Base-by-base conservation (phyloP, 1,140 invertebrate genomes). In the Melipona quadrifasciata region DNA sequence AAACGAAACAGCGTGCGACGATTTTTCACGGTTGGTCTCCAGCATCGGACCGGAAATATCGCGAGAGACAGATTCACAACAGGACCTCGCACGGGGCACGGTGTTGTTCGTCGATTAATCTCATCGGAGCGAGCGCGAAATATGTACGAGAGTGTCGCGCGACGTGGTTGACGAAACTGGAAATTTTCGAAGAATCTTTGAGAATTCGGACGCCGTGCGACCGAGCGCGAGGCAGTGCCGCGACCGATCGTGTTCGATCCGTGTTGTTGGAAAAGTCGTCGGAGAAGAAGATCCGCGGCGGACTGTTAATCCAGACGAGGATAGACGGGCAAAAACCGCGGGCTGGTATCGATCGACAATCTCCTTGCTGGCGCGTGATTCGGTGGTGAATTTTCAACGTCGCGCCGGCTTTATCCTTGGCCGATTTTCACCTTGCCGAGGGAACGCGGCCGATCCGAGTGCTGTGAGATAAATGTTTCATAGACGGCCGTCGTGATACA, bases 401-500 rank as follows among this genome's bases (percentile, higher is more conserved):
- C 31, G 65, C 31, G 10, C 24, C 31, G 65, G 16, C 21, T 19
- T 68, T 68, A 34, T 39, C 34, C 11, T 5, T 21, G 21, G 80
- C 5, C 65, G 76, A 78, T 79, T 87, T 64, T 64, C 17, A 65
- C 64, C 39, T 47, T 47, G 8, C 8, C 39, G 39, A 27, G 61
- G 71, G 55, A 71, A 47, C 27, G 24, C 72, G 31, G 39, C 34
- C 55, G 31, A 75, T 51, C 34, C 61, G 39, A 88, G 91, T 91
- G 89, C 75, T 89, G 90, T 91, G 91, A 84, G 64, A 90, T 89
- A 89, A 90, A 91, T 91, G 90, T 91, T 91, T 90, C 85, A 89
- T 89, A 80, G 78, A 90, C 87, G 86, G 67, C 70, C 67, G 68
- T 73, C 84, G 83, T 79, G 80, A 71, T 82, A 65, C 71, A 78